Percentiles rank a stretch among this genome's conserved stretches.
phyloP scores from a whole-genome alignment of 2,113 vertebrate species.

The Uria aalge region DNA sequence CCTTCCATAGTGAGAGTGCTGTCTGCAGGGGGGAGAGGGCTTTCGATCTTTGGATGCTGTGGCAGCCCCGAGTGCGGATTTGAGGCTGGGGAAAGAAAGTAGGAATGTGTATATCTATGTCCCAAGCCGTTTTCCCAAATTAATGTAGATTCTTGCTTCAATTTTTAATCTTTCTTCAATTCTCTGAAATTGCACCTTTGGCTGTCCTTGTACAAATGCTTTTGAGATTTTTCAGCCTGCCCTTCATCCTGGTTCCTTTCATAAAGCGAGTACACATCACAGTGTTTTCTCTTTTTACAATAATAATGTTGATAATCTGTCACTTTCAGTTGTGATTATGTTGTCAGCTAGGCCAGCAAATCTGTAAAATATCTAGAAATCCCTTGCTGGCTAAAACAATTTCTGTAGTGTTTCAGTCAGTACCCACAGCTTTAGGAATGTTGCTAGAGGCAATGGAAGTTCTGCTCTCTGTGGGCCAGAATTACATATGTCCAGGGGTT shows the following conservation, averaged over 20 bases:
- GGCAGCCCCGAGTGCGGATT: neutral
- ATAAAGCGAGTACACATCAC: slow-evolving; percentile 54
- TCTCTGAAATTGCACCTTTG: neutral
- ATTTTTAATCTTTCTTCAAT: neutral
- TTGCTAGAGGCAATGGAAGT: slow-evolving; percentile 63
- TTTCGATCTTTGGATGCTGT: neutral
- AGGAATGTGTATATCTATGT: neutral
- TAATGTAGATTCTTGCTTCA: neutral
- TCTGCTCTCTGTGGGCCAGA: slow-evolving; percentile 31
- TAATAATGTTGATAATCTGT: slow-evolving; percentile 76
- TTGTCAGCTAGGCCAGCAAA: slow-evolving; percentile 76
- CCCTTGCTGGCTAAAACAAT: slow-evolving; percentile 68
- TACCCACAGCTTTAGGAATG: slow-evolving; percentile 54
- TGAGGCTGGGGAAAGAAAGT: neutral
- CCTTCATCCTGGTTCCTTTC: slow-evolving; percentile 15
- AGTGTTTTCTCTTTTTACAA: slow-evolving; percentile 66
- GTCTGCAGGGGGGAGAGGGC: neutral
- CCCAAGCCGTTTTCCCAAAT: neutral
- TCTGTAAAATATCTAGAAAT: slow-evolving; percentile 77
- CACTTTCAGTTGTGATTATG: slow-evolving; percentile 75
- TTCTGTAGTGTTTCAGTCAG: slow-evolving; percentile 69
- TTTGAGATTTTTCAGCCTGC: slow-evolving; percentile 28
- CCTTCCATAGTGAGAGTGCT: neutral
- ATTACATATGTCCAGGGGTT: slow-evolving; percentile 3
- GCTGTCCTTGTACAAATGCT: neutral